A percentile compares a stretch with the other conserved stretches of the same genome.
These are phyloP conservation scores for Oreochromis tanganicae DNA, from an alignment of 2,113 vertebrate genomes.

Conservation along the genomic window DNA sequence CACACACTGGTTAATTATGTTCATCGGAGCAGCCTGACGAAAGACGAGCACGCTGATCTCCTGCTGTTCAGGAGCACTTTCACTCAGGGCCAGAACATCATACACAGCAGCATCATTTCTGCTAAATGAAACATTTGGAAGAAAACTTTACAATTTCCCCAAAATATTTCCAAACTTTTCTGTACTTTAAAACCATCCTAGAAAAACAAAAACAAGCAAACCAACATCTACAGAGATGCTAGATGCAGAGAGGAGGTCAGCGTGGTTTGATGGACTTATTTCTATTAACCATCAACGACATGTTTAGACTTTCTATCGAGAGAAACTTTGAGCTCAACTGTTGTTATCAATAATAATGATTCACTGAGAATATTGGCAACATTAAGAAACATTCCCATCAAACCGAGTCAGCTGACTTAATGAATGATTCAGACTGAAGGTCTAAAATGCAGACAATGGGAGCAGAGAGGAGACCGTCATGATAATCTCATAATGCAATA, in stretches of 20 bases:
- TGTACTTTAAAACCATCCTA: background rate
- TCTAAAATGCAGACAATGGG: background rate
- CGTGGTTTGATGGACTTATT: background rate
- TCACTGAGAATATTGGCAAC: background rate
- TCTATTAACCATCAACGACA: background rate
- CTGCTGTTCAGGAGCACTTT: background rate
- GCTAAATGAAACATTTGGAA: background rate
- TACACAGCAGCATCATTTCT: background rate
- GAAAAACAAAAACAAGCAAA: background rate
- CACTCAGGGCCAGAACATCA: background rate
- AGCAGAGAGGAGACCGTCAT: background rate
- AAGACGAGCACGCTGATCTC: rapidly evolving
- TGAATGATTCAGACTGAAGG: background rate
- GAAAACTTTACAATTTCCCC: rapidly evolving
- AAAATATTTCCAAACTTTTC: background rate
- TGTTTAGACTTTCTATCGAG: background rate
- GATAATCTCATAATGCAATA: background rate
- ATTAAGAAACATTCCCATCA: background rate
- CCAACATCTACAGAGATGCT: background rate
- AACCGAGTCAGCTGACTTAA: background rate
- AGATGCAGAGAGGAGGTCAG: background rate
- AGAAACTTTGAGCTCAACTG: background rate
- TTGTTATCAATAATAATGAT: background rate
- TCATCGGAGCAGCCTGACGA: background rate
- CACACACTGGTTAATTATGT: background rate